A percentile compares a stretch with the other conserved stretches of the same genome.
These are phyloP conservation scores for Neodiprion lecontei DNA, from an alignment of 1,140 invertebrate species.

Conservation along the genomic window DNA sequence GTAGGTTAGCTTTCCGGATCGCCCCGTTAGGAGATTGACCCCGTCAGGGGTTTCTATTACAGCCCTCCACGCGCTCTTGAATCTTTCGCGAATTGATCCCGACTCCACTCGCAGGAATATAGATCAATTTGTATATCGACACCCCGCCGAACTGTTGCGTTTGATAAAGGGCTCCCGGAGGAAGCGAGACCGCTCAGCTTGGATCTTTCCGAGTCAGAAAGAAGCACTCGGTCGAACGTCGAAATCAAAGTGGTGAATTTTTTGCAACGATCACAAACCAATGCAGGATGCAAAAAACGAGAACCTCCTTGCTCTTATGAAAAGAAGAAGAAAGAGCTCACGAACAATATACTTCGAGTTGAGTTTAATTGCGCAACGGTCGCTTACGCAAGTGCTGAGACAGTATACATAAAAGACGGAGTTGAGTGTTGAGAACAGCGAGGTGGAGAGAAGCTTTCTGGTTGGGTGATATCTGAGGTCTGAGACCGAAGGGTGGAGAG, in stretches of 20 bases:
- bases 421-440: not conserved
- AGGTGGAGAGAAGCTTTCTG: slow-evolving; percentile 18
- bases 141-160: not conserved
- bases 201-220: too few relatives aligned
- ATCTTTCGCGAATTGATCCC: slow-evolving; percentile 5
- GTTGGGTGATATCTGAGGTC: slow-evolving; percentile 16
- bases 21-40: slow-evolving; percentile 45
- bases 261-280: too few relatives aligned
- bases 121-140: slow-evolving; percentile 1
- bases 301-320: too few relatives aligned
- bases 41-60: slow-evolving; percentile 48
- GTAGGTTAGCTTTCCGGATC: slow-evolving; percentile 37
- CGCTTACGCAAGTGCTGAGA: too few relatives aligned
- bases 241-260: too few relatives aligned
- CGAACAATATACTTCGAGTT: too few relatives aligned
- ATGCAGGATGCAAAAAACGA: too few relatives aligned
- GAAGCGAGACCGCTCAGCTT: too few relatives aligned
- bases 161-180: not conserved
- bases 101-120: not conserved
- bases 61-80: slow-evolving; percentile 22
- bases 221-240: too few relatives aligned
- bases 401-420: too few relatives aligned
- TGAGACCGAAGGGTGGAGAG: slow-evolving; percentile 23
- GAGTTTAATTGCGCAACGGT: too few relatives aligned
- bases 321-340: too few relatives aligned